phyloP scores from a whole-genome alignment of 2,113 vertebrate genomes.

The Rhynchopsitta pachyrhyncha region DNA sequence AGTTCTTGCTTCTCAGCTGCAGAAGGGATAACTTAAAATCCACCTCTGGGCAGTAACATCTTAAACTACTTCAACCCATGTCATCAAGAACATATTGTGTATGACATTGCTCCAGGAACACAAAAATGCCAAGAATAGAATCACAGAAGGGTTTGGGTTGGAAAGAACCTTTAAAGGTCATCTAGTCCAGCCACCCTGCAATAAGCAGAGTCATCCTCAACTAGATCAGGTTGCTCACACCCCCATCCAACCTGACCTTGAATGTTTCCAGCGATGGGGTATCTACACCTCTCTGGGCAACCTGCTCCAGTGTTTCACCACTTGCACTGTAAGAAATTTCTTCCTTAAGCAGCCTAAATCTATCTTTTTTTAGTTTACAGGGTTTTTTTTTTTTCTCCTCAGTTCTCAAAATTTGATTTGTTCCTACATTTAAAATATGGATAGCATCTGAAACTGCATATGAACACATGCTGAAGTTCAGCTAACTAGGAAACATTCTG shows the following conservation, averaged over 20 bases:
- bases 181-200: background rate
- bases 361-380: background rate
- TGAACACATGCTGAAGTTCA: background rate
- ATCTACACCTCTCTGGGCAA: background rate
- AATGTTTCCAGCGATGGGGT: background rate
- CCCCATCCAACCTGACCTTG: background rate
- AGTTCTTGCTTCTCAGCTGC: background rate
- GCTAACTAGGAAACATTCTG: background rate
- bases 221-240: background rate
- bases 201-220: no score
- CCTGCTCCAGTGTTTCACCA: background rate
- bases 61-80: background rate
- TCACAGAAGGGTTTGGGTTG: background rate
- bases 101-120: background rate
- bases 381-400: background rate
- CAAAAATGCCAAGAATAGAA: background rate
- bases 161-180: background rate
- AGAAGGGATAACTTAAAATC: background rate
- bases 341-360: background rate
- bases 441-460: background rate
- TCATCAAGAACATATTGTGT: background rate
- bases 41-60: background rate
- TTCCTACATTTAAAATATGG: background rate
- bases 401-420: background rate
- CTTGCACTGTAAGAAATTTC: background rate